Percentiles rank a stretch among this genome's conserved stretches.
phyloP scores from a whole-genome alignment of 2,888 invertebrate genomes.

The Drosophila merina region DNA sequence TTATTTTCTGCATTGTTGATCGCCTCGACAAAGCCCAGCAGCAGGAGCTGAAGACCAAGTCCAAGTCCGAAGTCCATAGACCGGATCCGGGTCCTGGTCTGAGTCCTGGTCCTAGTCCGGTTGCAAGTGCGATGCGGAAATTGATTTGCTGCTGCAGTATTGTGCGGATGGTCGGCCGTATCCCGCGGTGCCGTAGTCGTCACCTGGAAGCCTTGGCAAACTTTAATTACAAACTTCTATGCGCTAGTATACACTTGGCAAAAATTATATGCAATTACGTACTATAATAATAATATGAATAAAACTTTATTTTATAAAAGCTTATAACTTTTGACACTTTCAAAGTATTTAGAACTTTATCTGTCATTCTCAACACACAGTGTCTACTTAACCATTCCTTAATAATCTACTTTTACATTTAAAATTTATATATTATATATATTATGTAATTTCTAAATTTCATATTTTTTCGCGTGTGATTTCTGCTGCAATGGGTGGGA shows the following conservation, averaged over 20 bases:
- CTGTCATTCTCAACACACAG: no score
- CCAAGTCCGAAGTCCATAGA: conserved; percentile 13
- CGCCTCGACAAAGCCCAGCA: conserved; percentile 22
- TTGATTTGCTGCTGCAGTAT: conserved; percentile 63
- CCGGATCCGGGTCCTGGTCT: conserved; percentile 21
- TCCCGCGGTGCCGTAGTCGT: conserved; percentile 43
- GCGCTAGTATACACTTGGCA: conserved; percentile 57
- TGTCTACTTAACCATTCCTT: no score
- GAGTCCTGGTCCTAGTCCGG: conserved; percentile 23
- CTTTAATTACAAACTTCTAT: conserved; percentile 69
- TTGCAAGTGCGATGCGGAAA: conserved; percentile 54
- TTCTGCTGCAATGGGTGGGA: conserved; percentile 6
- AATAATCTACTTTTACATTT: no score
- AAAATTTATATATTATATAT: no score
- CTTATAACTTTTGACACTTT: no score
- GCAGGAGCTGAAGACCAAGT: conserved; percentile 9
- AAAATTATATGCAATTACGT: no score
- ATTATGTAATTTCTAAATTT: no score
- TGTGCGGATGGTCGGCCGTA: conserved; percentile 35
- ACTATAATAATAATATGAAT: no score
- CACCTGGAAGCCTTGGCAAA: conserved; percentile 60
- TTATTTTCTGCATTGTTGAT: conserved; percentile 67
- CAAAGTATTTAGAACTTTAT: no score
- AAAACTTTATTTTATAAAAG: no score
- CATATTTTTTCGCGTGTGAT: neutral